phyloP scores from a whole-genome alignment of 2,113 vertebrate genomes.

The Prunella himalayana region DNA sequence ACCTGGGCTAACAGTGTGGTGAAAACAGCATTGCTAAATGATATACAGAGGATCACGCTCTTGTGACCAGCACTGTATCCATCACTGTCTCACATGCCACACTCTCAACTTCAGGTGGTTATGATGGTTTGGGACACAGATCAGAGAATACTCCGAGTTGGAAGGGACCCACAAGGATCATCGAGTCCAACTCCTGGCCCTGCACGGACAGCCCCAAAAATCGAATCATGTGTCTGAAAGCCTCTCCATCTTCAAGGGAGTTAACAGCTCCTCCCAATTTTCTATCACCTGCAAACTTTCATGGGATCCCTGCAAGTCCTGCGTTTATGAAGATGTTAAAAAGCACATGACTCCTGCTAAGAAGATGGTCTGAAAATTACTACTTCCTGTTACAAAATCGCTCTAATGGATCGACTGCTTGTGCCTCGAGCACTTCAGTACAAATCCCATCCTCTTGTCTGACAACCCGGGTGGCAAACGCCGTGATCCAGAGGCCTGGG shows the following conservation, averaged over 20 bases:
- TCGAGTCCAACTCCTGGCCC: not conserved
- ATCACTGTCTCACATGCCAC: rapidly evolving
- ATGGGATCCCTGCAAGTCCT: not conserved
- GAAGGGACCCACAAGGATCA: not conserved
- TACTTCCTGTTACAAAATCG: not conserved
- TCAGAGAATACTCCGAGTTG: too few species aligned
- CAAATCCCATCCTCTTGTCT: rapidly evolving
- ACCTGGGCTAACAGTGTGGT: rapidly evolving
- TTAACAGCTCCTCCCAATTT: not conserved
- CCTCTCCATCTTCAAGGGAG: not conserved
- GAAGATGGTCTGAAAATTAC: not conserved
- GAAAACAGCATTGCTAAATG: rapidly evolving
- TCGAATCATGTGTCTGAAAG: rapidly evolving
- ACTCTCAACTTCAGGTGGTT: not conserved
- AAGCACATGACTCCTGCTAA: not conserved
- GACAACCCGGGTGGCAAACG: rapidly evolving
- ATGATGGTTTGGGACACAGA: too few species aligned
- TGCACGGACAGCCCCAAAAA: not conserved
- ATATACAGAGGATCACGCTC: rapidly evolving
- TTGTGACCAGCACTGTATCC: not conserved
- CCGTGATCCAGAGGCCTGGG: not conserved
- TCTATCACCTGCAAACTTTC: not conserved
- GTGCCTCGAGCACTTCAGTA: not conserved
- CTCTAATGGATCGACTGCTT: rapidly evolving
- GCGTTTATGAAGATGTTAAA: not conserved